phyloP scores from a whole-genome alignment of 2,888 invertebrate genomes.

The Tetragonisca angustula region DNA sequence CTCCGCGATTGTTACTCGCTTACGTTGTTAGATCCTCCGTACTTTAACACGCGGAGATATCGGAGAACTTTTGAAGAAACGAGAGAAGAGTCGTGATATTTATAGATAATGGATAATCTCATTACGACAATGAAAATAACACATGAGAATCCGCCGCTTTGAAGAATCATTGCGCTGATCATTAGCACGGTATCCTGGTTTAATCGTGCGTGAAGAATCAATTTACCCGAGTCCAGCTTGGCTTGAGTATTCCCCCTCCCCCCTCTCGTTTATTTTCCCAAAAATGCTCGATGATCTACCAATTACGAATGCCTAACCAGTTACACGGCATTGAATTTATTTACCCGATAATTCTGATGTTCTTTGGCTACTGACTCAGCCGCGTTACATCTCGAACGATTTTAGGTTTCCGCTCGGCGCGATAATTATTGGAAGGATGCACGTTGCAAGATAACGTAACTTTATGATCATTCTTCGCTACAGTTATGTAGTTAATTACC shows the following conservation, averaged over 20 bases:
- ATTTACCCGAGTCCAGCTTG: constrained; percentile 34
- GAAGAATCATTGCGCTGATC: constrained; percentile 38
- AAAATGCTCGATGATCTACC: constrained; percentile 14
- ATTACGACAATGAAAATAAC: constrained; percentile 17
- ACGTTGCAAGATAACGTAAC: neutral
- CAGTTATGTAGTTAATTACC: neutral
- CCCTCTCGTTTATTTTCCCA: neutral
- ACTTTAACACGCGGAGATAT: neutral
- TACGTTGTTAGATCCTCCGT: neutral
- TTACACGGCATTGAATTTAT: constrained; percentile 8
- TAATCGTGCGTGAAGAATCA: constrained; percentile 54
- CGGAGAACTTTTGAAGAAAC: neutral
- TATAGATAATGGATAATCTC: constrained; percentile 13
- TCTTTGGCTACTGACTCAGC: neutral
- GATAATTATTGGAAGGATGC: neutral
- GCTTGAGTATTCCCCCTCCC: neutral
- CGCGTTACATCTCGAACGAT: constrained; percentile 1
- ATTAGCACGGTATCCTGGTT: constrained; percentile 36
- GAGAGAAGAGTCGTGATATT: neutral
- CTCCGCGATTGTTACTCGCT: constrained; percentile 7
- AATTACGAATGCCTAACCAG: constrained; percentile 22
- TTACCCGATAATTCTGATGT: constrained; percentile 25
- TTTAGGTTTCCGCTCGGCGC: constrained; percentile 5
- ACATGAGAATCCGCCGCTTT: constrained; percentile 4
- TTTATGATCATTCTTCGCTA: neutral